Percentiles rank a stretch among this genome's conserved stretches.
Evolutionary conservation across 2,888 invertebrate species (phyloP).

Genomic region (Orgyia antiqua): DNA sequence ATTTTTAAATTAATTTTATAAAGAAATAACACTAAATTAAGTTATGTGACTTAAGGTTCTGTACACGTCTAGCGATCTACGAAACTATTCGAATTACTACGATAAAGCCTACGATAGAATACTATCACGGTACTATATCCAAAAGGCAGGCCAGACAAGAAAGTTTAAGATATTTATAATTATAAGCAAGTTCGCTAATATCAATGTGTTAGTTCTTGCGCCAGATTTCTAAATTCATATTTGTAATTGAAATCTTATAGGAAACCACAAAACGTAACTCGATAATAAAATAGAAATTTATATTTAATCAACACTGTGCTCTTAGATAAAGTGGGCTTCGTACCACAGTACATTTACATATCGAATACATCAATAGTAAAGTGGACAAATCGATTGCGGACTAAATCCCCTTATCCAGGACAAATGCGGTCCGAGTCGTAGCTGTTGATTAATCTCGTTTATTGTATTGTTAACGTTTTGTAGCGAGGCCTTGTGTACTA

Average conservation of each 20-base stretch:
- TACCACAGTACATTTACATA: conserved; percentile 18
- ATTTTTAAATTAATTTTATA: too few species aligned
- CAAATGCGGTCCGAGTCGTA: conserved; percentile 6
- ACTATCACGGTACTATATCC: too few species aligned
- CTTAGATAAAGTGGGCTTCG: conserved; percentile 6
- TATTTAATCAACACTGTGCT: conserved; percentile 8
- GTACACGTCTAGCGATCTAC: too few species aligned
- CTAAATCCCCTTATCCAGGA: conserved; percentile 10
- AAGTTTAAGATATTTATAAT: too few species aligned
- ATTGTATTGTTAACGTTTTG: conserved; percentile 7
- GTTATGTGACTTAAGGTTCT: too few species aligned
- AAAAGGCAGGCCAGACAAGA: too few species aligned
- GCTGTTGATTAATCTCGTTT: conserved; percentile 14
- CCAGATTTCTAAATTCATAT: not conserved
- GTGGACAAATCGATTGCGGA: conserved; percentile 10
- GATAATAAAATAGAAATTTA: conserved; percentile 8
- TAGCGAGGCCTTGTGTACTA: conserved; percentile 1
- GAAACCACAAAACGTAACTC: conserved; percentile 10
- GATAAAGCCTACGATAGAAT: too few species aligned
- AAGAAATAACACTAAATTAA: too few species aligned
- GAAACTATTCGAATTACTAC: too few species aligned
- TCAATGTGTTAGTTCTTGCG: not conserved
- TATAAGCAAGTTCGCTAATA: too few species aligned
- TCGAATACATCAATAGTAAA: conserved; percentile 12
- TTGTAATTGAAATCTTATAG: conserved; percentile 8